Base-by-base conservation (phyloP, 2,797 vertebrate genomes). In the Delichon dasypus region DNA sequence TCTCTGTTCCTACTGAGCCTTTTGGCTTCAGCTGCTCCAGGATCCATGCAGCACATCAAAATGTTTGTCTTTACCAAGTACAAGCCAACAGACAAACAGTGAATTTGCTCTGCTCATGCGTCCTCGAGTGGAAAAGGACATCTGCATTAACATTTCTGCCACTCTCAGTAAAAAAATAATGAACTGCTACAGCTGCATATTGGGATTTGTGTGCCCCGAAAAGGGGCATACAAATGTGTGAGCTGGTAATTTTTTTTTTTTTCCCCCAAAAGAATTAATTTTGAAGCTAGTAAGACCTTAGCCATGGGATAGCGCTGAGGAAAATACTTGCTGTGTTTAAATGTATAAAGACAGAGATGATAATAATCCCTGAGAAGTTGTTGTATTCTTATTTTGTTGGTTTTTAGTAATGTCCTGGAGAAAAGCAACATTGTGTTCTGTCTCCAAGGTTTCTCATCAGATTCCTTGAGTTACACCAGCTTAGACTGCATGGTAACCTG, bases 91-190 rank as follows among this genome's bases (percentile, higher is more conserved):
- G 88, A 76, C 60, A 80, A 83, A 64, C 32, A 55, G 70, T 53
- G 84, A 16, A 62, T 81, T 85, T 80, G 44, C 36, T 75, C 62
- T 65, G 2, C 73, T 95, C 8, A 2, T 36, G 64, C 67, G 58
- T 94, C 74, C 60, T 91, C 74, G 53, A 60, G 83, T 94, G 83
- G 83, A 94, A 94, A 91, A 70, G 80, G 79, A 88, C 44, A 66
- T 91, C 91, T 96, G 82, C 88, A 64, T 86, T 71, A 75, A 88
- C 19, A 45, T 76, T 88, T 86, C 76, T 93, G 47, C 73, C 32
- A 20, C 62, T 88, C 23, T 75, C n/a, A 48, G 42, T 68, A 62
- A 88, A 87, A 87, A 91, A 94, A 57, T 27, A 67, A 89, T 78
- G 30, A 85, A 84, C 70, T 78, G 64, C 13, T 81, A 48, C 32